These are phyloP conservation scores for Drosophila trapezifrons DNA, from an alignment of 1,140 invertebrate species.

Conservation along the genomic window DNA sequence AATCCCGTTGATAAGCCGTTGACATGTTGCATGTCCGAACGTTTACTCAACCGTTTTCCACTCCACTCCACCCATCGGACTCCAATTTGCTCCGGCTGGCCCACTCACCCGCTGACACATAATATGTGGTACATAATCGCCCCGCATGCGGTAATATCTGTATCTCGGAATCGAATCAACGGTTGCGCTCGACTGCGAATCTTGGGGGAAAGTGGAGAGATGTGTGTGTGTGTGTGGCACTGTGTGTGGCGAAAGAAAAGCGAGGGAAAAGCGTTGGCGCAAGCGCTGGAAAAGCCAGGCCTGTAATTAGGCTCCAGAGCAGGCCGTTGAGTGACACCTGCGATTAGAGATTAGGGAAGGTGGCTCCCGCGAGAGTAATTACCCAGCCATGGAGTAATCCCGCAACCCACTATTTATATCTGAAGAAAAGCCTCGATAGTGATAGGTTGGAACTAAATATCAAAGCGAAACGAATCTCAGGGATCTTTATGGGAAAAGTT, in stretches of 20 bases:
- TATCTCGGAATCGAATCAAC: slow-evolving; percentile 73
- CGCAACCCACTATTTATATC: too few species aligned
- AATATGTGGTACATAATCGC: slow-evolving; percentile 54
- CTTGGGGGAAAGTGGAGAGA: slow-evolving; percentile 32
- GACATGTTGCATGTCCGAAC: slow-evolving; percentile 67
- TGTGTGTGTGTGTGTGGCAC: slow-evolving; percentile 26
- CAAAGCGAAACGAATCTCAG: too few species aligned
- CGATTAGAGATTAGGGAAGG: slow-evolving; percentile 12
- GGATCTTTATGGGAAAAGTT: too few species aligned
- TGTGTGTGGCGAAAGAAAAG: slow-evolving; percentile 33
- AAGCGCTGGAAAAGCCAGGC: slow-evolving; percentile 40
- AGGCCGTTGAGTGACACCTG: slow-evolving; percentile 43
- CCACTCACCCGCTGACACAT: slow-evolving; percentile 60
- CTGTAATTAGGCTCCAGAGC: slow-evolving; percentile 48
- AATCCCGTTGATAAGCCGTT: slow-evolving; percentile 67
- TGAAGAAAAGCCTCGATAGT: neutral
- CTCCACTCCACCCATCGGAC: neutral
- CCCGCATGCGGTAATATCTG: slow-evolving; percentile 68
- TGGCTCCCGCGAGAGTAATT: slow-evolving; percentile 38
- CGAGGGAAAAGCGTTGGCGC: slow-evolving; percentile 42
- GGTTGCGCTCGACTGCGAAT: slow-evolving; percentile 49
- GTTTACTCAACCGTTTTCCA: slow-evolving; percentile 31
- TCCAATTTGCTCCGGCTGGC: neutral
- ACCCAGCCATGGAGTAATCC: slow-evolving; percentile 24
- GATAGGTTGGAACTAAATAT: too few species aligned